A percentile compares a stretch with the other conserved stretches of the same genome.
Evolutionary conservation across 2,888 invertebrate genomes (phyloP).

Genomic region (Ophioninae sp.): DNA sequence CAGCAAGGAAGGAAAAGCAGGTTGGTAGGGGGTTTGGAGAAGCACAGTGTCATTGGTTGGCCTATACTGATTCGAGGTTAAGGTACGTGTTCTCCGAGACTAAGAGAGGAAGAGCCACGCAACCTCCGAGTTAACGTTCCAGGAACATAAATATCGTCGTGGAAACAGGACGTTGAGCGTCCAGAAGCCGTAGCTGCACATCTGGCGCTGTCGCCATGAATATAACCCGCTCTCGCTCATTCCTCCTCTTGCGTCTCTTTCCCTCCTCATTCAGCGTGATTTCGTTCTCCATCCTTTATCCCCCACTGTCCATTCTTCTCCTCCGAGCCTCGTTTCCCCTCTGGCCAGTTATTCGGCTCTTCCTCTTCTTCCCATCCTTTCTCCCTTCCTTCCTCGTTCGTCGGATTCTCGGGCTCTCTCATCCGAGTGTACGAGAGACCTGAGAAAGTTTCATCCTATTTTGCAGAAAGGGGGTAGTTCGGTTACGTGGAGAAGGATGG

Average conservation of each 20-base stretch:
- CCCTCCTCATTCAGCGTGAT: slow-evolving; percentile 40
- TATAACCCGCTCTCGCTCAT: slow-evolving; percentile 69
- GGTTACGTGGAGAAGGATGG: slow-evolving; percentile 54
- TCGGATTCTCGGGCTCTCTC: slow-evolving; percentile 56
- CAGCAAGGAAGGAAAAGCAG: slow-evolving; percentile 29
- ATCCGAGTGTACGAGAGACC: slow-evolving; percentile 52
- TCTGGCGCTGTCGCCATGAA: slow-evolving; percentile 78
- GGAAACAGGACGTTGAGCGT: slow-evolving; percentile 76
- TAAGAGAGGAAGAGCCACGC: slow-evolving; percentile 44
- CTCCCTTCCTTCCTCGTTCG: slow-evolving; percentile 34
- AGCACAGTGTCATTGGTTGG: slow-evolving; percentile 22
- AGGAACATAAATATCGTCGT: slow-evolving; percentile 77
- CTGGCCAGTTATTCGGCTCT: no score
- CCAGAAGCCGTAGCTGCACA: slow-evolving; percentile 73
- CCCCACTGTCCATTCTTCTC: slow-evolving; percentile 50
- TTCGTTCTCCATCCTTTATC: slow-evolving; percentile 42
- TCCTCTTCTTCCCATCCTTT: no score
- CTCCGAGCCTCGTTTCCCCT: no score
- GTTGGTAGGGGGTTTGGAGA: slow-evolving; percentile 16
- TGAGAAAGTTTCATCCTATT: slow-evolving; percentile 75
- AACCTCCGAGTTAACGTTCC: slow-evolving; percentile 73
- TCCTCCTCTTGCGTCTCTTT: slow-evolving; percentile 31
- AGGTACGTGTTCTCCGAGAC: slow-evolving; percentile 63
- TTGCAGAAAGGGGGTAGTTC: slow-evolving; percentile 66
- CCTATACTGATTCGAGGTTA: slow-evolving; percentile 48